Evolutionary conservation across 1,140 invertebrate species (phyloP).

Genomic region (Drosophila virilis): DNA sequence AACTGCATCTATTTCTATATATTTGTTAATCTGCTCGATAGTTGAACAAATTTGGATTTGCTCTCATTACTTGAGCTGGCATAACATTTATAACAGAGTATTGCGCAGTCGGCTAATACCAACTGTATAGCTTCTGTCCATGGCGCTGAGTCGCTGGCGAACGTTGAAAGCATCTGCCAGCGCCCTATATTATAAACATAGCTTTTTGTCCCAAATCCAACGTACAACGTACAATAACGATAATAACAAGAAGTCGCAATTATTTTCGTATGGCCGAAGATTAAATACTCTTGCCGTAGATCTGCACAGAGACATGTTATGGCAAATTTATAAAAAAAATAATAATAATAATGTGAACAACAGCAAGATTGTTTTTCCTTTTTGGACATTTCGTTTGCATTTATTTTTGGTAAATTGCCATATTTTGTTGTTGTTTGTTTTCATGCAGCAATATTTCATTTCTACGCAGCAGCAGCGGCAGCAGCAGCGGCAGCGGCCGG

Average conservation of each 20-base stretch:
- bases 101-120: background rate
- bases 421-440: constrained; percentile 42
- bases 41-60: background rate
- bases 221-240: constrained; percentile 4
- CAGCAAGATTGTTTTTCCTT: constrained; percentile 37
- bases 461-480: constrained; percentile 53
- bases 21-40: background rate
- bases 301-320: background rate
- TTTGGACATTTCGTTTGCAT: constrained; percentile 52
- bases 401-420: constrained; percentile 78
- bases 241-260: constrained; percentile 12
- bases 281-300: background rate
- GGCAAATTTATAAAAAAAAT: constrained; percentile 8
- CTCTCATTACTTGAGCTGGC: no score
- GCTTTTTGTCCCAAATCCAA: constrained; percentile 31
- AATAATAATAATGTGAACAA: constrained; percentile 31
- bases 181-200: constrained; percentile 54
- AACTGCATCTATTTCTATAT: no score
- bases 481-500: constrained; percentile 25
- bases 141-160: constrained; percentile 22
- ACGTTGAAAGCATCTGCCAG: constrained; percentile 15
- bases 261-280: background rate
- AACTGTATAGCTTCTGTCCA: constrained; percentile 5
- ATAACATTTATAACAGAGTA: background rate
- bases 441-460: constrained; percentile 55